Conservation (phyloP, 2,797 vertebrate genomes). For the Falco columbarius region DNA sequence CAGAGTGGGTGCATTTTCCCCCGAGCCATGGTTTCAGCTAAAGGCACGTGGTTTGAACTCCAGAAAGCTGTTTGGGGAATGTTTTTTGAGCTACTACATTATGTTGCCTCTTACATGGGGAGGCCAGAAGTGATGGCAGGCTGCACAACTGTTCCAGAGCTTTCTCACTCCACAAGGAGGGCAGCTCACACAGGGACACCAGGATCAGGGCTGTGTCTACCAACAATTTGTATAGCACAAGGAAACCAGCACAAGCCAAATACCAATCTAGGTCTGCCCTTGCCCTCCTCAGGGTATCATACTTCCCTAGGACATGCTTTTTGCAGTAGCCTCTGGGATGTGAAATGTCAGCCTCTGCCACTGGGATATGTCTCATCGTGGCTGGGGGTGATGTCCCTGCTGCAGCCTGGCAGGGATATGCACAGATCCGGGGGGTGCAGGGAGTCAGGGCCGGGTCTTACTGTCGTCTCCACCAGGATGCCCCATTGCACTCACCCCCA, state of each 20-base stretch:
- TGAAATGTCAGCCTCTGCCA: not conserved
- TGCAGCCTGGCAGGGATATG: not conserved
- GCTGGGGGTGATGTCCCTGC: no score
- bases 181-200: not conserved
- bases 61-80: no score
- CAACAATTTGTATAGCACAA: not conserved
- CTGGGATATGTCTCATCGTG: no score
- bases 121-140: not conserved
- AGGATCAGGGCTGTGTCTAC: not conserved
- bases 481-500: accelerated
- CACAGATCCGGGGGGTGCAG: accelerated
- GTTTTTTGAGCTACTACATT: not conserved
- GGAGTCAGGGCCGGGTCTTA: not conserved
- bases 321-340: not conserved
- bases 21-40: not conserved
- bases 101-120: not conserved
- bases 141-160: not conserved
- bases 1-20: not conserved
- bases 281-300: not conserved
- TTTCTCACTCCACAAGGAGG: accelerated
- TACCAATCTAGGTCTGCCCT: not conserved
- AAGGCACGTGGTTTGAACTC: not conserved
- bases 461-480: not conserved
- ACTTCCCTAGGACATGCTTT: not conserved
- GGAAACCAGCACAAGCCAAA: not conserved